Conservation (phyloP, 2,797 vertebrate genomes). For the Sternarchorhynchus goeldii region DNA sequence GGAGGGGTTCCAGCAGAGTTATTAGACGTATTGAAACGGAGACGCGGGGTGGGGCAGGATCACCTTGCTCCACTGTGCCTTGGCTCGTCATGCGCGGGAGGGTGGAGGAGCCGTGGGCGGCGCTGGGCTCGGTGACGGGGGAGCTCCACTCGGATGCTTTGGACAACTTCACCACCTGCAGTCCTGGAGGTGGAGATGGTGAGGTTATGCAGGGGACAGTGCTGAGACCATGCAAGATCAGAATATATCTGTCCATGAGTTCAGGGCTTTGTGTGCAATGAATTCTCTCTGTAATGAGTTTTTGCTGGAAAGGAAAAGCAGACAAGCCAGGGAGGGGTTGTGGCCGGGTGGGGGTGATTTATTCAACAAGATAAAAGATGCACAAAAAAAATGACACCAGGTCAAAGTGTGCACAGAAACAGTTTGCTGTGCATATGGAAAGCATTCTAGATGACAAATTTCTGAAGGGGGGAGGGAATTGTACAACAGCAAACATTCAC, state of each 20-base stretch:
- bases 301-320: neutral
- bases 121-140: slow-evolving; percentile 61
- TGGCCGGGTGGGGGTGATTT: neutral
- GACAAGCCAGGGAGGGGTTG: neutral
- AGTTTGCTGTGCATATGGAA: slow-evolving; percentile 61
- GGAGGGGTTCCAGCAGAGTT: neutral
- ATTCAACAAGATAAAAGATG: neutral
- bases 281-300: neutral
- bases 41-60: neutral
- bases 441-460: slow-evolving; percentile 62
- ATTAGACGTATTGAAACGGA: neutral
- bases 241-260: neutral
- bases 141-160: slow-evolving; percentile 69
- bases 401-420: slow-evolving; percentile 49
- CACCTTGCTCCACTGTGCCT: slow-evolving; percentile 67
- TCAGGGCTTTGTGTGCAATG: neutral
- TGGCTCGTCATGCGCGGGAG: slow-evolving; percentile 75
- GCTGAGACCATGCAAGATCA: neutral
- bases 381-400: slow-evolving; percentile 28
- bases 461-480: slow-evolving; percentile 53
- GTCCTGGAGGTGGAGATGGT: slow-evolving; percentile 54
- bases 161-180: slow-evolving; percentile 56
- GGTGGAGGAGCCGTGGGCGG: slow-evolving; percentile 70
- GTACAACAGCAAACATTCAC: neutral
- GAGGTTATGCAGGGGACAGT: neutral